Evolutionary conservation across 2,888 invertebrate species (phyloP).

Genomic region (Amblyteles armatorius): DNA sequence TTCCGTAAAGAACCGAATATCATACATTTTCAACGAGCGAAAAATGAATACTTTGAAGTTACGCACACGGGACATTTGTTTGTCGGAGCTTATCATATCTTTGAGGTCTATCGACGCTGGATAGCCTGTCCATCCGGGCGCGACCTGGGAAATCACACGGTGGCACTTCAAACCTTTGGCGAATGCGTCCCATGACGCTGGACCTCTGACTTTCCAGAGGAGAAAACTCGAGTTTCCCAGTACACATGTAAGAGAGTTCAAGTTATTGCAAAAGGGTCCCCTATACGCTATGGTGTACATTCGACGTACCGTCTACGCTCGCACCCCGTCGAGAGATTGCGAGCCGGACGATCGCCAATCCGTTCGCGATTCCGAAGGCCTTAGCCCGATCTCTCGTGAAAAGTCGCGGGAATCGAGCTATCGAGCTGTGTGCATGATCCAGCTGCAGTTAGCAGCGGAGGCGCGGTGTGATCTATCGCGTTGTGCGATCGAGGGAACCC

Average conservation of each 20-base stretch:
- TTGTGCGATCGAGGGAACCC: conserved; percentile 76
- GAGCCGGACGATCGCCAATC: conserved; percentile 61
- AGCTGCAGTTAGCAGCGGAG: conserved; percentile 59
- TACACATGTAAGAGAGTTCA: conserved; percentile 17
- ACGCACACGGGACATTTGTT: neutral
- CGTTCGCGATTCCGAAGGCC: conserved; percentile 56
- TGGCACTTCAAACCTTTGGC: conserved; percentile 33
- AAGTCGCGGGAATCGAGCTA: conserved; percentile 65
- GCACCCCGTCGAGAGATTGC: conserved; percentile 58
- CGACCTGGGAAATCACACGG: conserved; percentile 26
- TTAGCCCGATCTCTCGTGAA: conserved; percentile 60
- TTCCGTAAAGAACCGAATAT: neutral
- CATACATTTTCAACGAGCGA: no score
- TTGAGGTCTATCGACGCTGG: neutral
- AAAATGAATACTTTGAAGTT: no score
- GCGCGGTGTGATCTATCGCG: conserved; percentile 66
- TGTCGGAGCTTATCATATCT: neutral
- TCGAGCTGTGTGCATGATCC: conserved; percentile 50
- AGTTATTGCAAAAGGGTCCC: conserved; percentile 33
- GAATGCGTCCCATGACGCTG: neutral
- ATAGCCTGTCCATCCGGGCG: neutral
- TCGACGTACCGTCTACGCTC: conserved; percentile 15
- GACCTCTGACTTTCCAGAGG: conserved; percentile 54
- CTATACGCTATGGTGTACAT: conserved; percentile 9
- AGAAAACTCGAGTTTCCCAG: conserved; percentile 61